Conservation (phyloP, 1,140 invertebrate genomes). For the Oncopodura yosiiana region DNA sequence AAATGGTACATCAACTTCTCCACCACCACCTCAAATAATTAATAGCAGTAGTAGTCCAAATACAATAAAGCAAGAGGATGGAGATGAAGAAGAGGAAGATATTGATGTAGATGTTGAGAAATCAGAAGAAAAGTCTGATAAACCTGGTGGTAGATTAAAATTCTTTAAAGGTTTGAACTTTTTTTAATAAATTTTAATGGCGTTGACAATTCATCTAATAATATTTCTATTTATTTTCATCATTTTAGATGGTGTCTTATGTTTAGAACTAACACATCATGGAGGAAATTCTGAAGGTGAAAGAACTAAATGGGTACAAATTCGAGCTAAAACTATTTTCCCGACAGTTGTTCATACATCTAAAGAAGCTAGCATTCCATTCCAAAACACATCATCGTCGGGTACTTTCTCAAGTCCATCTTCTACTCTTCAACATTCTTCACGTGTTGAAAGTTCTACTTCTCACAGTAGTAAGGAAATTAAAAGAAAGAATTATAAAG, state of each 20-base stretch:
- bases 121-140: no score
- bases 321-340: slow-evolving; percentile 75
- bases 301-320: slow-evolving; percentile 70
- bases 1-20: slow-evolving; percentile 25
- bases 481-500: no score
- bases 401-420: slow-evolving; percentile 13
- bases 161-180: slow-evolving; percentile 47
- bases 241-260: slow-evolving; percentile 73
- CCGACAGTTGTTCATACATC: slow-evolving; percentile 50
- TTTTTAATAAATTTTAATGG: slow-evolving; percentile 5
- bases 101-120: slow-evolving; percentile 20
- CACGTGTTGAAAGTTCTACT: slow-evolving; percentile 12
- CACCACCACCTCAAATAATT: neutral
- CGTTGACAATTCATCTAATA: neutral
- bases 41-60: no score
- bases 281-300: slow-evolving; percentile 61
- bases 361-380: slow-evolving; percentile 28
- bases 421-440: neutral
- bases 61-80: slow-evolving; percentile 34
- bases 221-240: slow-evolving; percentile 24
- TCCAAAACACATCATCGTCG: slow-evolving; percentile 12
- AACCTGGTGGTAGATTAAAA: slow-evolving; percentile 46
- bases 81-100: slow-evolving; percentile 14
- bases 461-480: slow-evolving; percentile 17
- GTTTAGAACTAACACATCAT: slow-evolving; percentile 69